Conservation (phyloP, 2,113 vertebrate species). For the Periophthalmodon schlosseri region DNA sequence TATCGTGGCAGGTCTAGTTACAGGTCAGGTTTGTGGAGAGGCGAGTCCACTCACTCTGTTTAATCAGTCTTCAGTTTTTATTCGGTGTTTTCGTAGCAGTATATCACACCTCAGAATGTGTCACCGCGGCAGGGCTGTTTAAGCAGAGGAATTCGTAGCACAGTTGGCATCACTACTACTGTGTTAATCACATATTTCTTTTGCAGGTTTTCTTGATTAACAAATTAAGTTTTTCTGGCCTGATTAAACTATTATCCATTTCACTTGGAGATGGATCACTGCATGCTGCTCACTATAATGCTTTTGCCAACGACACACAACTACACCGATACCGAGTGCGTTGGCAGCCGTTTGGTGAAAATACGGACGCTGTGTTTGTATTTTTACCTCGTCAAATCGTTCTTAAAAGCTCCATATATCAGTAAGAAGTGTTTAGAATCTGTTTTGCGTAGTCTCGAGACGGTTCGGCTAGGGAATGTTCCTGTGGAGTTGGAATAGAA, state of each 20-base stretch:
- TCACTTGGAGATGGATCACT: constrained; percentile 56
- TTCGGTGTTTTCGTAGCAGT: neutral
- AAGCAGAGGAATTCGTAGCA: neutral
- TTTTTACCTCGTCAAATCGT: constrained; percentile 1
- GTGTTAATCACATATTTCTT: neutral
- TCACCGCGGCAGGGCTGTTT: constrained; percentile 1
- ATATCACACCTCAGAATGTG: neutral
- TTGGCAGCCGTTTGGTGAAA: neutral
- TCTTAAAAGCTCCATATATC: constrained; percentile 10
- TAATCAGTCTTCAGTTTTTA: neutral
- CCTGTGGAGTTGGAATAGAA: constrained; percentile 13
- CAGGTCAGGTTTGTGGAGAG: no score
- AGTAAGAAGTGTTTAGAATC: constrained; percentile 4
- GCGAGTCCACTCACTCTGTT: no score
- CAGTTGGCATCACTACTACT: neutral
- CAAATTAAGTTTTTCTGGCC: constrained; percentile 35
- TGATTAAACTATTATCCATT: constrained; percentile 42
- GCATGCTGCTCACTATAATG: constrained; percentile 64
- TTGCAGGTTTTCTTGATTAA: constrained; percentile 18
- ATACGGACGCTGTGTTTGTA: neutral
- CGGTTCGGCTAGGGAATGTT: constrained; percentile 23
- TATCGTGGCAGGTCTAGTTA: no score
- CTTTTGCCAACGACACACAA: constrained; percentile 32
- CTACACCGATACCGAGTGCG: constrained; percentile 7
- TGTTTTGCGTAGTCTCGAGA: neutral